Base-by-base conservation (phyloP, 2,797 vertebrate species). In the Oceanodroma leucorhoa region DNA sequence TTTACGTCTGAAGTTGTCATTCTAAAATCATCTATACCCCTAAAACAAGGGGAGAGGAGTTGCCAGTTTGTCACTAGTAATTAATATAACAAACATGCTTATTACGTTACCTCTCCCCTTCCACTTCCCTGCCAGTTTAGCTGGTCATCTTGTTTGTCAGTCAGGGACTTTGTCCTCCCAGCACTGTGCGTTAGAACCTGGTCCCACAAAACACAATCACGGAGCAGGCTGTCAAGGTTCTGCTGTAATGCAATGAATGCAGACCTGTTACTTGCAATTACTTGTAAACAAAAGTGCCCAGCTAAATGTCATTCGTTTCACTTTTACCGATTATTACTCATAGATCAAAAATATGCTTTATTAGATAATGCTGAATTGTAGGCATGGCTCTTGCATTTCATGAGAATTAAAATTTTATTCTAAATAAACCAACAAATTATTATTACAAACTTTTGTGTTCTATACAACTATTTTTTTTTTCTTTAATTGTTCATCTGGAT, bases 381-480 rank as follows among this genome's bases (percentile, higher is more conserved):
- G 34, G 55, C 43, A 53, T 55, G 76, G 66, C 61, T 91, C 48
- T 83, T 72, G 78, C 18, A 16, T 78, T 60, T 91, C 5, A 30
- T 30, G 30, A 82, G 30, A 69, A 75, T 75, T 58, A 89, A 91
- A 77, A 72, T 41, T 24, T 66, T 91, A 79, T 13, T 96, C 73
- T 41, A 69, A 96, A 96, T 96, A 94, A 96, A 96, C 21, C 6
- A 66, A 79, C 2, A 40, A 60, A 78, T 81, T 43, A 69, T 65
- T 94, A 83, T 61, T 92, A 85, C 30, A 70, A 48, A 79, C 8
- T 29, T 87, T 11, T 20, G 40, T 7, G 19, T 86, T 83, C 17
- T 41, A 10, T 24, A 14, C 6, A 81, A 13, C 17, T 85, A 1
- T 79, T 73, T 38, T 67, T 67, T 65, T 50, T 53, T 53, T n/a